Conservation (phyloP, 2,113 vertebrate genomes). For the Numida meleagris region DNA sequence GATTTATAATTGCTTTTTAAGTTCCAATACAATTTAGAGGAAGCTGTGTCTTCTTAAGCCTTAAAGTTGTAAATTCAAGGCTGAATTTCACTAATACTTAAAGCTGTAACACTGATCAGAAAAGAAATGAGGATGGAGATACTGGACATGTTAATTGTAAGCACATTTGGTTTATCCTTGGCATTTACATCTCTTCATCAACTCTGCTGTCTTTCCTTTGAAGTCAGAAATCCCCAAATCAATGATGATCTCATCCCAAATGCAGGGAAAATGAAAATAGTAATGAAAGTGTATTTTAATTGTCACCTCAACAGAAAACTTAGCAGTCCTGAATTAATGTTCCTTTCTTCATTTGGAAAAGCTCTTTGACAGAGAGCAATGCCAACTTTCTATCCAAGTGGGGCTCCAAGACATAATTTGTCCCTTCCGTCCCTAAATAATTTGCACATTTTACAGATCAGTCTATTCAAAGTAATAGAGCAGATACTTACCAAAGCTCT, state of each 20-base stretch:
- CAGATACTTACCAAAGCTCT: background rate
- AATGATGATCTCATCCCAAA: background rate
- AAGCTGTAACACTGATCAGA: background rate
- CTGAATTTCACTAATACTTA: background rate
- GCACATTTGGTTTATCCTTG: background rate
- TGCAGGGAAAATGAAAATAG: background rate
- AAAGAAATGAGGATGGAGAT: background rate
- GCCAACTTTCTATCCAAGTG: background rate
- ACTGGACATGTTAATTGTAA: background rate
- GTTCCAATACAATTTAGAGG: background rate
- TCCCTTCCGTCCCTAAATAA: background rate
- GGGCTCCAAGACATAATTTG: background rate
- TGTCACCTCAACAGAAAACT: background rate
- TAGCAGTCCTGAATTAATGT: background rate
- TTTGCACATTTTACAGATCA: background rate
- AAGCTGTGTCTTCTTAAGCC: background rate
- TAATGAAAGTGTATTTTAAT: background rate
- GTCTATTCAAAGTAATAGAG: background rate
- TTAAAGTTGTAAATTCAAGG: background rate
- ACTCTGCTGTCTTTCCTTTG: background rate
- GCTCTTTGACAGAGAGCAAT: background rate
- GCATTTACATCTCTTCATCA: background rate
- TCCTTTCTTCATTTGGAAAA: background rate
- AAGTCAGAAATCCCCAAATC: background rate
- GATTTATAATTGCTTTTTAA: slow-evolving; percentile 25